Conservation (phyloP, 2,113 vertebrate genomes). For the Vidua macroura region DNA sequence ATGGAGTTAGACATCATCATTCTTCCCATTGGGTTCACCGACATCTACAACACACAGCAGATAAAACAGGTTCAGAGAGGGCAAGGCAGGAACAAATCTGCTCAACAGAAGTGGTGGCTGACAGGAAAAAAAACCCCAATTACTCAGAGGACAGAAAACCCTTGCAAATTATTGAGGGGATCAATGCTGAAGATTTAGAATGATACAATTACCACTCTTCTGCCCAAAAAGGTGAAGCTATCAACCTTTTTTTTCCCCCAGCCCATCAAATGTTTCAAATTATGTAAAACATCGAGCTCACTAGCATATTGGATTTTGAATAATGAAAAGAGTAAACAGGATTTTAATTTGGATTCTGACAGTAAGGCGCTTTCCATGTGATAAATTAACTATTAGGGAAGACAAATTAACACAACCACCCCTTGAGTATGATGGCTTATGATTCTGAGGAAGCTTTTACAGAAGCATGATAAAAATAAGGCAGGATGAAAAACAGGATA, state of each 20-base stretch:
- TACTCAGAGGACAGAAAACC: background rate
- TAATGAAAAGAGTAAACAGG: constrained; percentile 55
- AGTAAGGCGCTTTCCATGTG: constrained; percentile 24
- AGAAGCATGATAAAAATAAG: constrained; percentile 30
- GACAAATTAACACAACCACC: constrained; percentile 28
- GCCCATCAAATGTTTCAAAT: constrained; percentile 9
- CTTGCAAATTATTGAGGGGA: background rate
- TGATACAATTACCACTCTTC: background rate
- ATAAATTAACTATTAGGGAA: constrained; percentile 50
- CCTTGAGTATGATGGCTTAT: constrained; percentile 21
- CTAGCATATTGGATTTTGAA: constrained; percentile 41
- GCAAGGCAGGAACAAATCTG: background rate
- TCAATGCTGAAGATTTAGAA: background rate
- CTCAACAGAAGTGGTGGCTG: background rate
- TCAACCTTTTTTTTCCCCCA: background rate
- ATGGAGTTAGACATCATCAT: too few relatives aligned
- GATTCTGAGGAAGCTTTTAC: constrained; percentile 38
- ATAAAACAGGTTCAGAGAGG: fast-evolving
- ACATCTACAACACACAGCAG: background rate
- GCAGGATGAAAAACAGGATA: background rate
- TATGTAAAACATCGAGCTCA: background rate
- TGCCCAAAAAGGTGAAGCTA: background rate
- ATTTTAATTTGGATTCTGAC: constrained; percentile 57
- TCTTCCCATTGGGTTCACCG: too few relatives aligned
- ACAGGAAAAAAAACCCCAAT: background rate